Evolutionary conservation across 1,140 invertebrate genomes (phyloP).

Genomic region (Oryctes rhinoceros): DNA sequence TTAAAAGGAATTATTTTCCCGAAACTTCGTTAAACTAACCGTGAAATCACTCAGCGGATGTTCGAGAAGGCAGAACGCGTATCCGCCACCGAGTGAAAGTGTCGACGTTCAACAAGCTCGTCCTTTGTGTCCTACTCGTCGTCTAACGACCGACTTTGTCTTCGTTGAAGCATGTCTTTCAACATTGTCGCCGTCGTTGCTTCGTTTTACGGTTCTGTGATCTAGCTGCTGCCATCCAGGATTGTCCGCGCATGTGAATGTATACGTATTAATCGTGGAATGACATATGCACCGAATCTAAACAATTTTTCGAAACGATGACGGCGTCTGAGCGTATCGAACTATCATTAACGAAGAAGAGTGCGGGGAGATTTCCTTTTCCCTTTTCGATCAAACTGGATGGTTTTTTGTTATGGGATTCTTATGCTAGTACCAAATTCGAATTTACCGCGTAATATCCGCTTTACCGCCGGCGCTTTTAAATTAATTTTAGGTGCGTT

Average conservation of each 20-base stretch:
- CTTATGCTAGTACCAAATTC: no score
- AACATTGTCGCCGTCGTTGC: no score
- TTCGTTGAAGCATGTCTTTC: neutral
- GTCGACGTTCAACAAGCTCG: neutral
- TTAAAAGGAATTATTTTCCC: neutral
- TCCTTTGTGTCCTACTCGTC: neutral
- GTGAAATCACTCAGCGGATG: conserved; percentile 1
- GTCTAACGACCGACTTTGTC: neutral
- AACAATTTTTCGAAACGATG: conserved; percentile 2
- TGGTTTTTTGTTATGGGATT: no score
- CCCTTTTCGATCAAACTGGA: no score
- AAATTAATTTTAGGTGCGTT: no score
- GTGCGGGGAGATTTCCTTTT: no score
- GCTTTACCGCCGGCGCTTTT: no score
- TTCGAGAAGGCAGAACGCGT: neutral
- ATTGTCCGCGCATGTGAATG: neutral
- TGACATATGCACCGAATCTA: neutral
- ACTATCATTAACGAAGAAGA: no score
- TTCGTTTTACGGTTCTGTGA: conserved; percentile 6
- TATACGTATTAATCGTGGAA: neutral
- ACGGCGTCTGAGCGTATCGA: no score
- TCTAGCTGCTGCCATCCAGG: neutral
- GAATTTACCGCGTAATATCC: no score
- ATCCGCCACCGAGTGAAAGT: neutral
- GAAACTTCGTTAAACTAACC: neutral